Percentiles rank a stretch among this genome's conserved stretches.
Conservation (phyloP, 1,140 invertebrate genomes). For the Gerris buenoi region DNA sequence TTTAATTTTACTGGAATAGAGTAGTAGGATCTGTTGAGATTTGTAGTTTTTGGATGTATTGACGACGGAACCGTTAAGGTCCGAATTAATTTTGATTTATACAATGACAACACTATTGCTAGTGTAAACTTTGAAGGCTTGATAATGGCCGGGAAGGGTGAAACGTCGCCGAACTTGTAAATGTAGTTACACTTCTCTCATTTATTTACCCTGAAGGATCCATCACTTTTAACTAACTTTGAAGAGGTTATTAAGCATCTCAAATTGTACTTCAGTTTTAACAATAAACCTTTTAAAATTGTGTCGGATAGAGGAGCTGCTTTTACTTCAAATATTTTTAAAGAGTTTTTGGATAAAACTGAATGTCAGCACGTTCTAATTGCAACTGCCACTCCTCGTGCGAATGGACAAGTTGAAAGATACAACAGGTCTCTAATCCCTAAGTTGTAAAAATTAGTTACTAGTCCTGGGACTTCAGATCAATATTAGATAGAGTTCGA, state of each 20-base stretch:
- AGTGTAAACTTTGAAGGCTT: no score
- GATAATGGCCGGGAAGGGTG: no score
- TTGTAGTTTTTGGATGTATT: no score
- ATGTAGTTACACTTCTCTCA: no score
- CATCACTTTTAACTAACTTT: slow-evolving; percentile 6
- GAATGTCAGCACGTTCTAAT: not conserved
- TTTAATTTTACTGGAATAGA: no score
- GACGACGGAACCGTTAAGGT: no score
- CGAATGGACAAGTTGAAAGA: slow-evolving; percentile 14
- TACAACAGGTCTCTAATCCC: slow-evolving; percentile 1
- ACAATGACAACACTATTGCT: no score
- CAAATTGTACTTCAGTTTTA: not conserved
- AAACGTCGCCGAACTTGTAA: no score
- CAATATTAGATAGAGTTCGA: slow-evolving; percentile 5
- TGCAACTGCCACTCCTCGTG: slow-evolving; percentile 7
- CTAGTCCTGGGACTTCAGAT: not conserved
- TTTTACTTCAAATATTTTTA: not conserved
- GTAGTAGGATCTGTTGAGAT: no score
- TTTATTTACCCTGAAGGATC: no score
- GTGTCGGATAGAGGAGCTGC: not conserved
- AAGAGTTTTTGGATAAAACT: not conserved
- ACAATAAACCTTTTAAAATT: not conserved
- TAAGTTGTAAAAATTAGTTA: not conserved
- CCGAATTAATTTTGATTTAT: no score
- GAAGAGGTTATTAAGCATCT: not conserved